A percentile compares a stretch with the other conserved stretches of the same genome.
Evolutionary conservation across 1,140 invertebrate genomes (phyloP).

Genomic region (Andrena cerasifolii): DNA sequence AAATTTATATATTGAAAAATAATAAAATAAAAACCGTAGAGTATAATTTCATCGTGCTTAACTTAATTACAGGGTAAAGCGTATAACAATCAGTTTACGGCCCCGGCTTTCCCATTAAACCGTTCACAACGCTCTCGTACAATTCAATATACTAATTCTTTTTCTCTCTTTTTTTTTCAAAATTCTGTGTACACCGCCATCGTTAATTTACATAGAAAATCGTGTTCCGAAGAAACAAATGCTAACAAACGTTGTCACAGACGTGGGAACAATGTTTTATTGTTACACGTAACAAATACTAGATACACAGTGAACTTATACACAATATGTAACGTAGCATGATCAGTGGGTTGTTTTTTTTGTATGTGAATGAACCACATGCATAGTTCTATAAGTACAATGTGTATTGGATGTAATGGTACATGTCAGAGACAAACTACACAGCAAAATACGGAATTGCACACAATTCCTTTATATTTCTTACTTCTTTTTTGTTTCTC

Average conservation of each 20-base stretch:
- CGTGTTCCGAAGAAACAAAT: slow-evolving; percentile 5
- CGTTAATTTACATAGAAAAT: slow-evolving; percentile 10
- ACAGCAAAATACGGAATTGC: slow-evolving; percentile 13
- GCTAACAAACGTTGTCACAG: slow-evolving; percentile 10
- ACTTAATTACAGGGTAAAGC: slow-evolving; percentile 4
- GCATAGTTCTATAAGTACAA: slow-evolving; percentile 25
- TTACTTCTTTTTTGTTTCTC: slow-evolving; percentile 28
- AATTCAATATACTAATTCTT: slow-evolving; percentile 46
- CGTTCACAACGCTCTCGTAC: slow-evolving; percentile 10
- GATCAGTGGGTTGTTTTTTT: slow-evolving; percentile 1
- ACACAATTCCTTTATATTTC: slow-evolving; percentile 13
- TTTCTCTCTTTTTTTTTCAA: too few relatives aligned
- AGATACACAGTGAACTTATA: slow-evolving; percentile 33
- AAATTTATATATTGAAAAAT: slow-evolving; percentile 2
- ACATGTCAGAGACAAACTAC: slow-evolving; percentile 10
- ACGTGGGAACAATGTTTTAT: slow-evolving; percentile 43
- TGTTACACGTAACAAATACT: slow-evolving; percentile 44
- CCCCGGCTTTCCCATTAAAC: background rate
- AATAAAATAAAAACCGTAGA: background rate
- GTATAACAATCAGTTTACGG: slow-evolving; percentile 7
- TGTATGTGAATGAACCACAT: slow-evolving; percentile 5
- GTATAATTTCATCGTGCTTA: background rate
- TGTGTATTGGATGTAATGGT: slow-evolving; percentile 23
- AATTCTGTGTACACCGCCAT: slow-evolving; percentile 14
- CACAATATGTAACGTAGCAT: slow-evolving; percentile 6